Conservation (phyloP, 2,888 invertebrate genomes). For the Caenorhabditis sinica region DNA sequence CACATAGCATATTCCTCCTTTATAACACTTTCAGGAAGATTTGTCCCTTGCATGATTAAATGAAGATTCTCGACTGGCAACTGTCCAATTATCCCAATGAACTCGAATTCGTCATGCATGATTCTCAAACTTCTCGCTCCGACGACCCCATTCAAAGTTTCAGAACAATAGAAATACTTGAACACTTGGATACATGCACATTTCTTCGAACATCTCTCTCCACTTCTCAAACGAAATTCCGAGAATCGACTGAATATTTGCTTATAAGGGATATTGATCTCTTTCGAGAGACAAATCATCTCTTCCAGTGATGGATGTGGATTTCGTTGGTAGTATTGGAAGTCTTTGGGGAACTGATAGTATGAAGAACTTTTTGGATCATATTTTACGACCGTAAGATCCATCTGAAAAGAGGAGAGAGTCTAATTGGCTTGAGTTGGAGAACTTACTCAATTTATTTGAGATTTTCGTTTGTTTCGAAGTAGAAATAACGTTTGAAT, state of each 20-base stretch:
- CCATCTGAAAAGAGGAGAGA: neutral
- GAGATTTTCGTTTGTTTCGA: too few species aligned
- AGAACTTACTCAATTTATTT: neutral
- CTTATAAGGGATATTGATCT: neutral
- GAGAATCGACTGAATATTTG: constrained; percentile 5
- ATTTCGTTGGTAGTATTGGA: neutral
- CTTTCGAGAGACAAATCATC: neutral
- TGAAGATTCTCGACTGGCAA: constrained; percentile 18
- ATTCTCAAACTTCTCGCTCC: neutral
- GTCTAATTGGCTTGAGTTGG: neutral
- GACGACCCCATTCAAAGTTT: neutral
- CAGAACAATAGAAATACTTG: constrained; percentile 6
- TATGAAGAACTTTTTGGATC: neutral
- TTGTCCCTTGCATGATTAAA: constrained; percentile 5
- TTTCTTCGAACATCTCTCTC: constrained; percentile 3
- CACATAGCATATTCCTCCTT: neutral
- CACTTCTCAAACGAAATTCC: constrained; percentile 11
- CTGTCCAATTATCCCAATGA: neutral
- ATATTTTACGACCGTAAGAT: neutral
- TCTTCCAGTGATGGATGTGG: neutral
- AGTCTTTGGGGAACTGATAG: neutral
- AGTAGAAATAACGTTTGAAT: too few species aligned
- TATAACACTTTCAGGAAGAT: neutral
- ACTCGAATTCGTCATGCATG: constrained; percentile 17
- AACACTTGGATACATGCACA: neutral